Evolutionary conservation across 2,797 vertebrate genomes (phyloP).

Genomic region (Sarcoramphus papa): DNA sequence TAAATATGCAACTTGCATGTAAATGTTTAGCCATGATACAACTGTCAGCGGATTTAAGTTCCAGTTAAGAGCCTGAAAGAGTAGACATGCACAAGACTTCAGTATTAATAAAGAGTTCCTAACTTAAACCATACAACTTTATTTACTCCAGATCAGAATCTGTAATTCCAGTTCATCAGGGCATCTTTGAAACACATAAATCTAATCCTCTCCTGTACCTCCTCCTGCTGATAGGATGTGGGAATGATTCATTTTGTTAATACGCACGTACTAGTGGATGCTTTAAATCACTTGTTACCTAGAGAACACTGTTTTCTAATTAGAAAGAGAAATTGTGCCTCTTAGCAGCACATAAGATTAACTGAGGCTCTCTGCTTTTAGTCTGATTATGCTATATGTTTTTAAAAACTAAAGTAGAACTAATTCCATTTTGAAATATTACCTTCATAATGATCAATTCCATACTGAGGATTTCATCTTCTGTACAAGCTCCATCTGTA

Average conservation of each 20-base stretch:
- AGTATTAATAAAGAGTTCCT: neutral
- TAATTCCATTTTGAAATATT: neutral
- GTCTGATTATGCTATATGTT: neutral
- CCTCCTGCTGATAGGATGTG: neutral
- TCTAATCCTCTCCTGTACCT: neutral
- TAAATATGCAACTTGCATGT: conserved; percentile 95
- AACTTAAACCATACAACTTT: neutral
- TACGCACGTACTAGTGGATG: neutral
- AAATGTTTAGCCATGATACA: conserved; percentile 94
- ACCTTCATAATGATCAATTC: conserved; percentile 97
- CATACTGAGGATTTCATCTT: conserved; percentile 93
- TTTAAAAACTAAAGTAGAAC: neutral
- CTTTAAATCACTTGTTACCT: neutral
- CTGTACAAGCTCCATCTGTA: conserved; percentile 92
- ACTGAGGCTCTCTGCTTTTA: neutral
- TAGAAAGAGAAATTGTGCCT: neutral
- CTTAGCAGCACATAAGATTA: neutral
- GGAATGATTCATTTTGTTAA: neutral
- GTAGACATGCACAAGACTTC: neutral
- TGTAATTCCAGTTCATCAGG: neutral
- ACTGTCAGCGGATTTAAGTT: conserved; percentile 89
- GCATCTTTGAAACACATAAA: neutral
- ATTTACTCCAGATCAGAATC: neutral
- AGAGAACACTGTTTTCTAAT: neutral
- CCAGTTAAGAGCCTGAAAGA: conserved; percentile 90